A percentile compares a stretch with the other conserved stretches of the same genome.
These are phyloP conservation scores for Cydia pomonella DNA, from an alignment of 1,140 invertebrate species.

Conservation along the genomic window DNA sequence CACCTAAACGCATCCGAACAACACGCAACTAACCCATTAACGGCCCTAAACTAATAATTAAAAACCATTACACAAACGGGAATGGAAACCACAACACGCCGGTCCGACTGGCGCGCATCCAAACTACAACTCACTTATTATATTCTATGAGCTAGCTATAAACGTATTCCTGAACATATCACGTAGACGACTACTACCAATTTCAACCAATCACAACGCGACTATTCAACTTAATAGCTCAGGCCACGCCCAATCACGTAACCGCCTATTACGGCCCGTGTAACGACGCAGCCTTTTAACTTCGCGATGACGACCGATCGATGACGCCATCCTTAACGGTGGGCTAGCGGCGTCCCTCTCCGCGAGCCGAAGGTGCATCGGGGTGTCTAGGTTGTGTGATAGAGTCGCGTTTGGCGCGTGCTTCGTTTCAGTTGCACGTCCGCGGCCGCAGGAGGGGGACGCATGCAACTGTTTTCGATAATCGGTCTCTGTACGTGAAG, in stretches of 20 bases:
- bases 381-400: conserved; percentile 65
- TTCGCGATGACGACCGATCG: conserved; percentile 67
- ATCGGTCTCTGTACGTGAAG: conserved; percentile 78
- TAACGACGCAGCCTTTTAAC: conserved; percentile 80
- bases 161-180: conserved; percentile 80
- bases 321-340: conserved; percentile 47
- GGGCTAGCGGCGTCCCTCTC: conserved; percentile 57
- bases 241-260: conserved; percentile 79
- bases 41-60: conserved; percentile 64
- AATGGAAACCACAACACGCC: conserved; percentile 64
- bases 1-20: conserved; percentile 46
- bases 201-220: conserved; percentile 79
- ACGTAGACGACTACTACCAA: conserved; percentile 78
- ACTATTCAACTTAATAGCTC: conserved; percentile 79
- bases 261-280: conserved; percentile 79
- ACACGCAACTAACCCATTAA: conserved; percentile 60
- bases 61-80: conserved; percentile 65
- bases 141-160: conserved; percentile 78
- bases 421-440: conserved; percentile 77
- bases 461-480: conserved; percentile 79
- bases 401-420: conserved; percentile 77
- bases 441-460: conserved; percentile 75
- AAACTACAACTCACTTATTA: conserved; percentile 77
- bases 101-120: conserved; percentile 68
- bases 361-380: conserved; percentile 50